Conservation (phyloP, 2,888 invertebrate genomes). For the Caenorhabditis afra region DNA sequence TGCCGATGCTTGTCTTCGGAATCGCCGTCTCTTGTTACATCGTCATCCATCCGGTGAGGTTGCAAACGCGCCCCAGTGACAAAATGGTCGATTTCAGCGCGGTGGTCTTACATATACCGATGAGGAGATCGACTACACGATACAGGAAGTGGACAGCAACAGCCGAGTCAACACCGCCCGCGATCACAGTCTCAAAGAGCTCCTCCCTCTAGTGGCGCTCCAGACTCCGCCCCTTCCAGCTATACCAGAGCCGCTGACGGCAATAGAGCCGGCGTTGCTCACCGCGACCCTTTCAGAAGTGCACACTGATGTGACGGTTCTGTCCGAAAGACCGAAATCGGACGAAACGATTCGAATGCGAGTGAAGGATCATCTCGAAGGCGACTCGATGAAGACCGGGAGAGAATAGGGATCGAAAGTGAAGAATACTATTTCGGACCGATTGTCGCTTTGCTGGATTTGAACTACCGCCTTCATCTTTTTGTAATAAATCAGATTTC, state of each 20-base stretch:
- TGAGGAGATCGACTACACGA: slow-evolving; percentile 50
- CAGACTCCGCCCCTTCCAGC: background rate
- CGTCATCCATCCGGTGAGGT: slow-evolving; percentile 45
- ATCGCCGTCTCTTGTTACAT: slow-evolving; percentile 45
- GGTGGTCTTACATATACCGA: slow-evolving; percentile 52
- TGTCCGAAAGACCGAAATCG: slow-evolving; percentile 16
- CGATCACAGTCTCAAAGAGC: background rate
- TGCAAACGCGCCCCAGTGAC: background rate
- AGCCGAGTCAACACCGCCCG: slow-evolving; percentile 31
- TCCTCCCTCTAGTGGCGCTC: slow-evolving; percentile 1
- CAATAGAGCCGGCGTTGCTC: slow-evolving; percentile 5
- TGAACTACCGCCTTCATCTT: no score
- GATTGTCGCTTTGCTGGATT: no score
- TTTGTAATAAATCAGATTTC: no score
- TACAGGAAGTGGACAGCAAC: slow-evolving; percentile 39
- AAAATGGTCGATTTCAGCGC: slow-evolving; percentile 23
- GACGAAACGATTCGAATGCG: slow-evolving; percentile 4
- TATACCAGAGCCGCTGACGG: slow-evolving; percentile 3
- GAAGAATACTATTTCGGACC: background rate
- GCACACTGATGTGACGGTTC: slow-evolving; percentile 1
- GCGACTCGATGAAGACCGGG: slow-evolving; percentile 31
- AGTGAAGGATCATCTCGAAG: background rate
- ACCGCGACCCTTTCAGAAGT: slow-evolving; percentile 13
- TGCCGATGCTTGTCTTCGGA: slow-evolving; percentile 47
- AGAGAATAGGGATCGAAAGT: background rate